Evolutionary conservation across 2,888 invertebrate species (phyloP), one percentile per base, ranked within the genome.

Genomic region (Tanytarsus gracilentus): DNA sequence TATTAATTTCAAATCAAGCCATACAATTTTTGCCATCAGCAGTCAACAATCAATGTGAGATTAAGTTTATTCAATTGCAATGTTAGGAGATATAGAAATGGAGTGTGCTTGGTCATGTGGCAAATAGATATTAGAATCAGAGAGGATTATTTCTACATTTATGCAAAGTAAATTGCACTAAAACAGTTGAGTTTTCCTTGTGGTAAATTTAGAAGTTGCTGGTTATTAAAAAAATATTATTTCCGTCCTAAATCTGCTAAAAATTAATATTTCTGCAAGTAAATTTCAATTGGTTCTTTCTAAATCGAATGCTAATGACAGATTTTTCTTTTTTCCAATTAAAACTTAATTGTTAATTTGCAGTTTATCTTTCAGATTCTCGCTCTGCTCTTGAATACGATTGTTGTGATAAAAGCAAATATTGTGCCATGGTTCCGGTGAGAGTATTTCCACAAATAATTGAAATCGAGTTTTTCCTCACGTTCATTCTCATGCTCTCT

Each of bases 311-410:
- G n/a, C n/a, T n/a, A n/a, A n/a, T n/a, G n/a, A n/a, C n/a, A n/a
- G n/a, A n/a, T n/a, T n/a, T n/a, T n/a, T n/a, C n/a, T n/a, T n/a
- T n/a, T n/a, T n/a, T n/a, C n/a, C n/a, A n/a, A n/a, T n/a, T n/a
- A n/a, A n/a, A n/a, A n/a, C n/a, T 36, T 60, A 58, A 58, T 58
- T 44, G 44, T 33, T 60, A 60, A 60, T 50, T 50, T 60, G 8
- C 60, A 60, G 60, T 36, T 23, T 50, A 26, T 21, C 29, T 60
- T 60, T 33, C 60, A 60, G 60, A 21, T 60, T 8, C 36, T 60
- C 50, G 60, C 50, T 26, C 50, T 60, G 11, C 14, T 50, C 9
- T 33, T 60, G 2, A 60, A 60, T 25, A 50, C 36, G 11, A 16
- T 33, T 36, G 50, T 60, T 23, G 60, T 60, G 5, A 14, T 60